Percentiles rank a stretch among this genome's conserved stretches.
Evolutionary conservation across 2,888 invertebrate species (phyloP).

Genomic region (Scaptomyza parva): DNA sequence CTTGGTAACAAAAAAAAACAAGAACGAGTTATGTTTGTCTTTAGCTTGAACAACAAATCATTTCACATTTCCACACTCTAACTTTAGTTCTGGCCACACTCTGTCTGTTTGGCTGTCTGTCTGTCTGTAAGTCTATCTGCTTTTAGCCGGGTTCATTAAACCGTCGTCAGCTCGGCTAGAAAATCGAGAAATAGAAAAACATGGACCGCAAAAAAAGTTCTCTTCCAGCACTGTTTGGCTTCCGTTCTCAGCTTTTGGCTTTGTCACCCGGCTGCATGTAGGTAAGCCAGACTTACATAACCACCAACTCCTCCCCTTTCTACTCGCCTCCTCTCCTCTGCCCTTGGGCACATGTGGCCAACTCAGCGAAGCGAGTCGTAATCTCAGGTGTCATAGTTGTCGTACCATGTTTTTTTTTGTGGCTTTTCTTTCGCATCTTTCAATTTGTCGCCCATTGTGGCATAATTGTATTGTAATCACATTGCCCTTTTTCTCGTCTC

Average conservation of each 20-base stretch:
- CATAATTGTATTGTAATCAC: slow-evolving; percentile 71
- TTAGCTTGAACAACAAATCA: slow-evolving; percentile 69
- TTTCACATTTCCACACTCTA: slow-evolving; percentile 60
- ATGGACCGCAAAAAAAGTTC: slow-evolving; percentile 42
- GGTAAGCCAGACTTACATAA: slow-evolving; percentile 45
- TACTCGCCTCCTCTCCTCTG: neutral
- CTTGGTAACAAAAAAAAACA: slow-evolving; percentile 49
- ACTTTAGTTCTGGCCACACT: slow-evolving; percentile 2
- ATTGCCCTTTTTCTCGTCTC: slow-evolving; percentile 45
- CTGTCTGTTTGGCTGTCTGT: neutral
- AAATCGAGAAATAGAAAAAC: slow-evolving; percentile 28
- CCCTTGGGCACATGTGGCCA: slow-evolving; percentile 11
- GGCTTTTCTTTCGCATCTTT: slow-evolving; percentile 55
- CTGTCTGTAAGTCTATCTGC: no score
- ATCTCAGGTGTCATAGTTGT: slow-evolving; percentile 66
- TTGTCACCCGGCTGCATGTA: slow-evolving; percentile 57
- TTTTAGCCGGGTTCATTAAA: slow-evolving; percentile 77
- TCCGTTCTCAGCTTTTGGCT: slow-evolving; percentile 69
- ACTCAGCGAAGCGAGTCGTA: slow-evolving; percentile 57
- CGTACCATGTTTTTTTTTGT: slow-evolving; percentile 27
- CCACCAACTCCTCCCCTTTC: slow-evolving; percentile 13
- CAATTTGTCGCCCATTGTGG: slow-evolving; percentile 71
- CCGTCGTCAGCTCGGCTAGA: slow-evolving; percentile 48
- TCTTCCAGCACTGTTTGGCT: slow-evolving; percentile 51
- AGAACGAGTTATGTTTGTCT: slow-evolving; percentile 65